Evolutionary conservation across 2,888 invertebrate species (phyloP), one percentile per base, ranked within the genome.

Genomic region (Eristalis arbustorum): DNA sequence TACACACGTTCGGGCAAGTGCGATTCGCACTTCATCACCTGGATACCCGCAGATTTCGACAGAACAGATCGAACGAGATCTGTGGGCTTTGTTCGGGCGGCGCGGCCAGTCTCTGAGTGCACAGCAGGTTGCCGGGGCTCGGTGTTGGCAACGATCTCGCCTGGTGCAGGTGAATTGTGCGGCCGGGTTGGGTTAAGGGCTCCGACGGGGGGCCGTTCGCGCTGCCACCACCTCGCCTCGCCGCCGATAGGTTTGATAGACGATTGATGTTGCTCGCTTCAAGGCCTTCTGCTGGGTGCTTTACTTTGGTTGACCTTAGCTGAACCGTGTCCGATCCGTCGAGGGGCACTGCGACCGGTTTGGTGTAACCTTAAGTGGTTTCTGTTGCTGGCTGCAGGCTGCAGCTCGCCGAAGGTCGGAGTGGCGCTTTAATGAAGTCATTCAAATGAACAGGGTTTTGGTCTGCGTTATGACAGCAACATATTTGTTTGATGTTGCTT

Each of bases 41-140:
- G 84, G 72, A 80, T 75, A 80, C 84, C 84, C 75, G 84, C 81
- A 76, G 75, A 81, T 76, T 76, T 84, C 72, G 22, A 37, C 61
- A 62, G 37, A 79, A 79, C 31, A 59, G 42, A 31, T 73, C 63
- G 49, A 61, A 23, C n/a, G 71, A 40, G 57, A 23, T 40, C 14
- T 64, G 64, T 71, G 49, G 77, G 56, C 25, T 62, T 64, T 34
- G 34, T 59, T 37, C 57, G 23, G 18, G 18, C 23, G 13, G 42
- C 22, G 42, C 23, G 13, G 42, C 22, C 34, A 61, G 59, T 59
- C 64, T 42, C 40, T 14, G n/a, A 31, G 34, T 6, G 25, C 25
- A 62, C 34, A 69, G 42, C 23, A 72, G 31, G 67, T 28, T 34
- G 68, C 40, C 63, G 14, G 23, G 37, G 22, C 14, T 37, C 14